Evolutionary conservation across 2,113 vertebrate genomes (phyloP), one percentile per base, ranked within the genome.

Genomic region (Thunnus maccoyii): DNA sequence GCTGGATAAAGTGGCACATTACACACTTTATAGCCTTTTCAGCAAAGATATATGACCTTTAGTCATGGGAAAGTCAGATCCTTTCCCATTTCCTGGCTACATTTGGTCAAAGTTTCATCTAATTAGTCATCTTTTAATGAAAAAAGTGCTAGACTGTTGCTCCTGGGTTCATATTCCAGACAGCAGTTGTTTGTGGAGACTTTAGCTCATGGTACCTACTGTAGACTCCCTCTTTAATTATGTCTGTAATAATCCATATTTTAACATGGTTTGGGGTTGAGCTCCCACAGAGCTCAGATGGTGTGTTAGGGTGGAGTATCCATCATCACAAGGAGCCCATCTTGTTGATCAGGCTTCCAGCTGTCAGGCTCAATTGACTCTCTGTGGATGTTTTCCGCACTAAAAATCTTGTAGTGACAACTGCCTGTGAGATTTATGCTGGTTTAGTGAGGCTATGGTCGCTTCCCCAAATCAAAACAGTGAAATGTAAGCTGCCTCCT

Each of bases 51-150:
- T 84, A 84, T 72, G 71, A 84, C 73, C 81, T 82, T 83, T 30
- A 80, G 80, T 90, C 78, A 86, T 90, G 80, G 91, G 80, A 92
- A 90, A 84, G 85, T 82, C 85, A 74, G 72, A 76, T 76, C 57
- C 10, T 72, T 90, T 83, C 48, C 69, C 56, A 75, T 89, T 80
- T 83, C 75, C 79, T 54, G 76, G 75, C 85, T 84, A 25, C 82
- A 63, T 61, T 78, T 76, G 81, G 77, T 83, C 76, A 63, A 65
- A 68, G 51, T 74, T 86, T 78, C 48, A 82, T 74, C 72, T 82
- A 89, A 89, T 86, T 80, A 82, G 68, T 85, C 85, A 83, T 69
- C 72, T 62, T 81, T 82, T 83, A 76, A 83, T 74, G 70, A 88
- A 86, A 41, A 85, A 82, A 25, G 36, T 56, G 32, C 75, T 22